phyloP scores from a whole-genome alignment of 2,888 invertebrate genomes.

The Venustoraphidia nigricollis region DNA sequence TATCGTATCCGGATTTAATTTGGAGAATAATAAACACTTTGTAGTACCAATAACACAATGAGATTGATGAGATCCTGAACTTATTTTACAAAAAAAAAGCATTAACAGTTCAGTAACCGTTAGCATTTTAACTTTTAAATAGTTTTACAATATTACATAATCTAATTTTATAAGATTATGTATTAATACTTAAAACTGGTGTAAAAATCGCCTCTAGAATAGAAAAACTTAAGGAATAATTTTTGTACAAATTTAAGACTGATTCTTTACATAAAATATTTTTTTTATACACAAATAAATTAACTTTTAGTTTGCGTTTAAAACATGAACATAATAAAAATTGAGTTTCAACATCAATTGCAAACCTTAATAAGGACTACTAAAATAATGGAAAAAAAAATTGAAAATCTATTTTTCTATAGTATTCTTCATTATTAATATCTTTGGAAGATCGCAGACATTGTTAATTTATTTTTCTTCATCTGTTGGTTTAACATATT shows the following conservation, averaged over 20 bases:
- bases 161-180: not conserved
- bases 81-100: too few relatives aligned
- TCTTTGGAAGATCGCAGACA: too few relatives aligned
- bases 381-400: not conserved
- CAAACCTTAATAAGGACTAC: too few relatives aligned
- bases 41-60: too few relatives aligned
- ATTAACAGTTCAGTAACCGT: too few relatives aligned
- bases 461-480: slow-evolving; percentile 11
- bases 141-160: too few relatives aligned
- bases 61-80: too few relatives aligned
- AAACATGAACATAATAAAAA: too few relatives aligned
- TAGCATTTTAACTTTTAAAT: too few relatives aligned
- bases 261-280: not conserved
- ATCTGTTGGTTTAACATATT: slow-evolving; percentile 24
- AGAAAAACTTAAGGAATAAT: not conserved
- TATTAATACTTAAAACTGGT: not conserved
- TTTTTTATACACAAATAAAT: not conserved
- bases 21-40: too few relatives aligned
- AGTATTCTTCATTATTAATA: not conserved
- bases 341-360: too few relatives aligned
- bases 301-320: not conserved
- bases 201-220: not conserved
- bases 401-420: not conserved
- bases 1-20: too few relatives aligned
- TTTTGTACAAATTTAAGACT: not conserved